Base-by-base conservation (phyloP, 2,797 vertebrate species). In the Fistularia commersonii region DNA sequence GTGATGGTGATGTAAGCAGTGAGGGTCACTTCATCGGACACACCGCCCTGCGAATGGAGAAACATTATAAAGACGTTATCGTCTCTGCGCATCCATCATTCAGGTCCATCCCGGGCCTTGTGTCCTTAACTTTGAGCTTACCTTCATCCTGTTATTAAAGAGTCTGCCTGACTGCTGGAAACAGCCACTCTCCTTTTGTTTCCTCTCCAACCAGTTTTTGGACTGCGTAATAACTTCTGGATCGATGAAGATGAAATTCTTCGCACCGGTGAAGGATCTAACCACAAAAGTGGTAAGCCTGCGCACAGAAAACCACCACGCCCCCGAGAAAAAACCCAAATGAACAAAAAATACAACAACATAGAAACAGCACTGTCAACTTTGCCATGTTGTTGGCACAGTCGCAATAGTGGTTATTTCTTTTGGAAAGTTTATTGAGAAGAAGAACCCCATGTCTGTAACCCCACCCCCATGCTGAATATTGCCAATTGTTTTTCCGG, bases 251-350 rank as follows among this genome's bases (percentile, higher is more conserved):
- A 92, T 80, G 45, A 91, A 91, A 12, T 73, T 15, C 43, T 10
- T 61, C 12, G 92, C 92, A 77, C 90, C 90, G 57, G 75, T 72
- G 51, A 94, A 94, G 0, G 90, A 88, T 64, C 90, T 91, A 69
- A 93, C 47, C n/a, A 95, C 92, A 64, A 96, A 92, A 1, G 93
- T 88, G 5, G 93, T 95, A 72, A 95, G 66, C 93, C 93, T 94
- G 42, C 53, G 68, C 64, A 40, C 34, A 6, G 6, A 35, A 35
- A 35, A 8, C 6, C 8, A 6, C 6, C 34, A 35, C 34, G 34
- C 6, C 34, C 8, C 34, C 8, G 34, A 35, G 8, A 8, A 35
- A 35, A n/a, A n/a, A n/a, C n/a, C n/a, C n/a, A n/a, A n/a, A n/a
- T n/a, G n/a, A n/a, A n/a, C n/a, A n/a, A n/a, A n/a, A n/a, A n/a